Base-by-base conservation (phyloP, 2,888 invertebrate genomes). In the Drosophila monieri region DNA sequence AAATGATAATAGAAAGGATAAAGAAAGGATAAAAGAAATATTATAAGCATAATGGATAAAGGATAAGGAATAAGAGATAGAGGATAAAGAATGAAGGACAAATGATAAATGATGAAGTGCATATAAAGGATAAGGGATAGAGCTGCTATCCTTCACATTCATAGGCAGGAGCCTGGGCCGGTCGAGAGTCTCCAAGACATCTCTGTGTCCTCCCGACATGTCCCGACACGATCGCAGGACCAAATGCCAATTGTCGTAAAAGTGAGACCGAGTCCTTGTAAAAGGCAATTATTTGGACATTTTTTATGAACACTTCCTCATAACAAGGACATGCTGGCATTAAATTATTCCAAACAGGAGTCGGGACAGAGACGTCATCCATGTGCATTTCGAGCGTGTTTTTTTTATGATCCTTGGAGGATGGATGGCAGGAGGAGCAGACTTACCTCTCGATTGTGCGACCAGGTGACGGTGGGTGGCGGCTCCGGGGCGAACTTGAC, bases 401-500 rank as follows among this genome's bases (percentile, higher is more conserved):
- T 10, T 25, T 49, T 39, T 30, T n/a, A n/a, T 35, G 47, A 25
- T 49, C 6, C 39, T 4, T 9, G 27, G 18, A 2, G 23, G 21
- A 6, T 23, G 15, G 21, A 12, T 6, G 35, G 23, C 10, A 12
- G 25, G 9, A 27, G 0, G n/a, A 6, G 2, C 1, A 2, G 35
- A 35, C 90, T 92, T 88, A 94, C 94, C 92, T 93, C 92, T 67
- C 92, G 91, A 92, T 97, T 95, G 91, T 97, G 97, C 78, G 95
- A 95, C 97, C 97, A 97, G 77, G 94, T 93, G 91, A 97, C 96
- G 69, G 95, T 94, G 64, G 94, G 96, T 14, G 97, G 96, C 48
- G 97, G 96, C 89, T 97, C 96, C 52, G 96, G 96, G 21, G 96
- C 95, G 89, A 95, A 96, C 88, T 94, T 94, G 60, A 97, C 96